phyloP scores from a whole-genome alignment of 2,888 invertebrate species.

The Morinoia aosen region DNA sequence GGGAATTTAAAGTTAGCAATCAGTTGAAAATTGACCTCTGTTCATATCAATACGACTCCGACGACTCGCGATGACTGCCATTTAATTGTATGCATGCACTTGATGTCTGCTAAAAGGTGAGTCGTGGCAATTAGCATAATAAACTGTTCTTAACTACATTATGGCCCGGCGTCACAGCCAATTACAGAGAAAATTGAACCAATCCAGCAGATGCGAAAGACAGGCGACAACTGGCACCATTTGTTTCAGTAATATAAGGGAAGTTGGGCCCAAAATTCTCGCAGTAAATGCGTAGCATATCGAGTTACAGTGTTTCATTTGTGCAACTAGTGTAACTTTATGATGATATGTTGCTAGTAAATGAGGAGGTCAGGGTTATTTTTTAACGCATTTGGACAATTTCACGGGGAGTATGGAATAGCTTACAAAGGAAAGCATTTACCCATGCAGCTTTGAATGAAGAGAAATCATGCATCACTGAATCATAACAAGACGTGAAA shows the following conservation, averaged over 20 bases:
- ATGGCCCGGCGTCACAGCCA: background rate
- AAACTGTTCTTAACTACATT: background rate
- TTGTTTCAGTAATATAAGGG: background rate
- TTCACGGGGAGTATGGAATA: too few species aligned
- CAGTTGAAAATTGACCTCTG: background rate
- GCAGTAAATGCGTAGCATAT: background rate
- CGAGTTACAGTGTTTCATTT: background rate
- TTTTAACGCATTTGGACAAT: too few species aligned
- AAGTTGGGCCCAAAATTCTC: background rate
- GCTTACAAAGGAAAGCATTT: too few species aligned
- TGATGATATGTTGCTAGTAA: background rate
- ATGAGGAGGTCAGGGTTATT: background rate
- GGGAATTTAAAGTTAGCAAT: background rate
- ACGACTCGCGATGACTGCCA: background rate
- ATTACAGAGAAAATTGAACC: slow-evolving; percentile 1
- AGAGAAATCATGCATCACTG: background rate
- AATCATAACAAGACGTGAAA: background rate
- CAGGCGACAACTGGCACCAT: background rate
- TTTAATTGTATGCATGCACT: background rate
- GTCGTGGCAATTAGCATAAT: background rate
- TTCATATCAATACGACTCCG: background rate
- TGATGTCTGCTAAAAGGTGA: background rate
- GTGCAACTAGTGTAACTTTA: background rate
- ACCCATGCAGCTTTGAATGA: background rate
- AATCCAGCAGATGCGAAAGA: background rate